Evolutionary conservation across 2,797 vertebrate genomes (phyloP), one percentile per base, ranked within the genome.

Genomic region (Sebastes minor): DNA sequence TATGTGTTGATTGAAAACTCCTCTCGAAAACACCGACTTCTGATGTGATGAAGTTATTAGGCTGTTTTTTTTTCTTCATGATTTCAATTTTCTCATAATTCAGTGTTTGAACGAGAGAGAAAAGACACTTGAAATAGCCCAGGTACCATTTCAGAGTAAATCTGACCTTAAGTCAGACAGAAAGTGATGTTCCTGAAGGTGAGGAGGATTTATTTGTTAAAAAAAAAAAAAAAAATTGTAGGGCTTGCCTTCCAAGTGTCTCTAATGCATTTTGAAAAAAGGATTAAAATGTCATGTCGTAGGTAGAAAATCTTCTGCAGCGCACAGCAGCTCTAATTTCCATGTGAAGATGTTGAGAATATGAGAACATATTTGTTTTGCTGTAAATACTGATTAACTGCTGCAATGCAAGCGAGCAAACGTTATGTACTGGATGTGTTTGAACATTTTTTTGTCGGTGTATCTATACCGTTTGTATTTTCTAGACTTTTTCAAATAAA

Each of bases 401-500:
- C 57, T 70, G 52, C 53, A 73, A 55, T 74, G 56, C 63, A 69
- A 81, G 69, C 52, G 52, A 79, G 46, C 35, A 63, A 60, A 79
- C 73, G 33, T 78, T 74, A 57, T 81, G 75, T 87, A 62, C 25
- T 76, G 81, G 63, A 83, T 76, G 67, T 84, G 64, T 86, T 77
- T 79, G 56, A 38, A 65, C 11, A 76, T 68, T 69, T 71, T 81
- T 89, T 89, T 86, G 81, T 90, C 75, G 23, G 57, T 78, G 83
- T 87, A n/a, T 75, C 60, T 57, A 35, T 59, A 60, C 68, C 76
- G 46, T 87, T 87, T 82, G 68, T 83, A 85, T 85, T 91, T 93
- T 92, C 81, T 52, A 87, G 32, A 81, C 66, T 80, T 92, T 88
- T 84, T 84, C 16, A 86, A 90, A 90, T 91, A 88, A 93, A 93